phyloP scores from a whole-genome alignment of 2,888 invertebrate species.

The Heteromyza rotundicornis region DNA sequence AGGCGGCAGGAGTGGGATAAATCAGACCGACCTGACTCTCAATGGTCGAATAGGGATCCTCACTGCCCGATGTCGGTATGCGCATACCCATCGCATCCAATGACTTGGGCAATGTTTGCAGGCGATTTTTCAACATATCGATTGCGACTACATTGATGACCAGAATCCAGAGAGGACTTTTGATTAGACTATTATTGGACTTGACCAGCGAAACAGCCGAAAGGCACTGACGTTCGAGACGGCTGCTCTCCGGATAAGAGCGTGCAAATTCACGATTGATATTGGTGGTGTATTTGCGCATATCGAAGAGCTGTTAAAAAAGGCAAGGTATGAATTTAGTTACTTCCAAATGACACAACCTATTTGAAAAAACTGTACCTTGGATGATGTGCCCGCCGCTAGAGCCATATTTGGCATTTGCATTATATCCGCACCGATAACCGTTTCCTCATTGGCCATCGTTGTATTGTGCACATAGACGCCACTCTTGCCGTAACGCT shows the following conservation, averaged over 20 bases:
- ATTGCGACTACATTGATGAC: conserved; percentile 80
- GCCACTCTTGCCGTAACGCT: conserved; percentile 72
- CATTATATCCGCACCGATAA: conserved; percentile 73
- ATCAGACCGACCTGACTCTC: conserved; percentile 61
- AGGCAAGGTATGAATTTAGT: neutral
- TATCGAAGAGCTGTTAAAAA: conserved; percentile 69
- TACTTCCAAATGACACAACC: neutral
- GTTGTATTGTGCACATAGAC: conserved; percentile 70
- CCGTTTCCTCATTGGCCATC: conserved; percentile 65
- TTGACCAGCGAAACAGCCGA: conserved; percentile 76
- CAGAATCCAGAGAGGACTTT: conserved; percentile 80
- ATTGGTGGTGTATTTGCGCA: conserved; percentile 75
- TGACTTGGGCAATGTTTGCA: conserved; percentile 65
- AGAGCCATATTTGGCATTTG: conserved; percentile 70
- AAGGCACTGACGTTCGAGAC: conserved; percentile 73
- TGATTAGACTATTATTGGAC: conserved; percentile 71
- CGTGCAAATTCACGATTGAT: conserved; percentile 72
- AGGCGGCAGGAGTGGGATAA: conserved; percentile 54
- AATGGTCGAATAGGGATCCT: conserved; percentile 61
- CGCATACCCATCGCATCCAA: conserved; percentile 52
- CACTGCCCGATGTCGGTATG: conserved; percentile 51
- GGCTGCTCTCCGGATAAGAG: conserved; percentile 71
- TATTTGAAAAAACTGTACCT: conserved; percentile 60
- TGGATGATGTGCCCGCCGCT: conserved; percentile 69
- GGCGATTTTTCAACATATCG: conserved; percentile 75